phyloP scores from a whole-genome alignment of 1,140 invertebrate genomes.

The Wiebesia pumilae region DNA sequence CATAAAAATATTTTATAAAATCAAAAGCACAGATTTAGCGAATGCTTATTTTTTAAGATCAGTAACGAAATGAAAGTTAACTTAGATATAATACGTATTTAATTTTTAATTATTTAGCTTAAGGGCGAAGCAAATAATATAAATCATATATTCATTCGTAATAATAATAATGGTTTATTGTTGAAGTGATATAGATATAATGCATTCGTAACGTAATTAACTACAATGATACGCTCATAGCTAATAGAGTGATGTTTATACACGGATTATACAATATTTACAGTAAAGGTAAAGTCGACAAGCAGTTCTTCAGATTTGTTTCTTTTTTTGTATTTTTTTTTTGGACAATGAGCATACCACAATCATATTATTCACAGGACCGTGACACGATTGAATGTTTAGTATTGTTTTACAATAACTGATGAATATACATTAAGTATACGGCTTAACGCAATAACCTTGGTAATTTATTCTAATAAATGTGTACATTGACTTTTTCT shows the following conservation, averaged over 20 bases:
- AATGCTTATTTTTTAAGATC: neutral
- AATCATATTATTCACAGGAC: slow-evolving; percentile 66
- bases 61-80: neutral
- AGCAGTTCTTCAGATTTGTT: slow-evolving; percentile 63
- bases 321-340: slow-evolving; percentile 59
- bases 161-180: slow-evolving; percentile 75
- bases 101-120: neutral
- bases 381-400: slow-evolving; percentile 45
- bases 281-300: slow-evolving; percentile 69
- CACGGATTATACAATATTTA: slow-evolving; percentile 76
- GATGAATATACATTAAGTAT: slow-evolving; percentile 54
- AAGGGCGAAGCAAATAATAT: neutral
- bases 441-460: slow-evolving; percentile 46
- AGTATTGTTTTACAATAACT: slow-evolving; percentile 51
- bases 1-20: neutral
- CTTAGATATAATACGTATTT: neutral
- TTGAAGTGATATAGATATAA: slow-evolving; percentile 75
- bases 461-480: slow-evolving; percentile 52
- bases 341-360: slow-evolving; percentile 68
- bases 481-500: slow-evolving; percentile 45
- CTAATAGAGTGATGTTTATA: slow-evolving; percentile 74
- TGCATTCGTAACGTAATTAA: slow-evolving; percentile 74
- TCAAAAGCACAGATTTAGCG: neutral
- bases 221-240: slow-evolving; percentile 73
- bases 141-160: slow-evolving; percentile 44